Evolutionary conservation across 2,113 vertebrate genomes (phyloP).

Genomic region (Heloderma charlesbogerti): DNA sequence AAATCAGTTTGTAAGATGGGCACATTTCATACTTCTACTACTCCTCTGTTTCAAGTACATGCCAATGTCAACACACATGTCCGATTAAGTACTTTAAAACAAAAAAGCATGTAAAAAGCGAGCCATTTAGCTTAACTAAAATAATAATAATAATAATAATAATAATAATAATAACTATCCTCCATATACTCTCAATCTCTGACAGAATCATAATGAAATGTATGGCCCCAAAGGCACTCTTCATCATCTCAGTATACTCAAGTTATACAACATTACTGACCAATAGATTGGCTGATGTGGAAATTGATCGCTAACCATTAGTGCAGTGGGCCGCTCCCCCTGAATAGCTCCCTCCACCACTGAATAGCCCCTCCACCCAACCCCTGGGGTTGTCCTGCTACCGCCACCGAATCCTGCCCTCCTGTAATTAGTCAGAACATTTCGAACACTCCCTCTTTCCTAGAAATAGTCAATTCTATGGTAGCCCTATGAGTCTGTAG

Average conservation of each 20-base stretch:
- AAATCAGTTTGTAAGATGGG: neutral
- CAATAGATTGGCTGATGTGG: neutral
- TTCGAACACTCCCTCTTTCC: too few relatives aligned
- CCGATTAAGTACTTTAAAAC: neutral
- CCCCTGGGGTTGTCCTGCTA: neutral
- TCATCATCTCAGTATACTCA: neutral
- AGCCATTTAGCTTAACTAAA: neutral
- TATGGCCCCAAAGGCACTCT: neutral
- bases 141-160: too few relatives aligned
- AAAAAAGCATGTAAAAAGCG: conserved; percentile 2
- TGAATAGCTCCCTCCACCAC: neutral
- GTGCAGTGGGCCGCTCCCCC: neutral
- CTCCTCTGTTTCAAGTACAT: neutral
- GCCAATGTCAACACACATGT: neutral
- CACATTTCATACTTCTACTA: neutral
- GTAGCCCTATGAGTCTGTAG: neutral
- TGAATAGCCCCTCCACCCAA: neutral
- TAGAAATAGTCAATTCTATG: neutral
- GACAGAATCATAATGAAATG: conserved; percentile 3
- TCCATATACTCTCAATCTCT: neutral
- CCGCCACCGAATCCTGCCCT: neutral
- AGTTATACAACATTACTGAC: neutral
- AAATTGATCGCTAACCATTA: neutral
- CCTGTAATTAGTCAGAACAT: neutral
- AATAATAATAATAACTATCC: neutral